Conservation (phyloP, 1,140 invertebrate genomes). For the Nephotettix cincticeps region DNA sequence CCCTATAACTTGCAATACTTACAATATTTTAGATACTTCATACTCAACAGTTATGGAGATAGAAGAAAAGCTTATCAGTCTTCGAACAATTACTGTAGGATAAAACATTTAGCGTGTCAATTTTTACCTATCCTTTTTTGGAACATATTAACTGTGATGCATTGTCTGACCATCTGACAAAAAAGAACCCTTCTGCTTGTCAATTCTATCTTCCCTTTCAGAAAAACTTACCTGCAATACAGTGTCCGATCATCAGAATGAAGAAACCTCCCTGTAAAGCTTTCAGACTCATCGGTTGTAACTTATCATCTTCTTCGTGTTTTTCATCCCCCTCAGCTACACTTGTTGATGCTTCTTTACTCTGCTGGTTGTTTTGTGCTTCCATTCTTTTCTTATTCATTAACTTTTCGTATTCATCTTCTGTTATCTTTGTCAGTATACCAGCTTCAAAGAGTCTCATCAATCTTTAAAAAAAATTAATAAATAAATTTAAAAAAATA, state of each 20-base stretch:
- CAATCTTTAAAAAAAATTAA: constrained; percentile 51
- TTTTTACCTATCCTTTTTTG: too few species aligned
- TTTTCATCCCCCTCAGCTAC: constrained; percentile 36
- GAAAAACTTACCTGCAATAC: constrained; percentile 34
- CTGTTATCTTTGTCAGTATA: constrained; percentile 67
- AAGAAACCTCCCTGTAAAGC: constrained; percentile 68
- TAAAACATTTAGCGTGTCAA: too few species aligned
- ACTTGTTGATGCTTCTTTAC: constrained; percentile 20
- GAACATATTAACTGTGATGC: too few species aligned
- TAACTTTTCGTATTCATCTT: constrained; percentile 65
- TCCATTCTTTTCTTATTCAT: constrained; percentile 48
- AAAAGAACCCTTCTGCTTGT: too few species aligned
- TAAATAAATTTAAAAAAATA: too few species aligned
- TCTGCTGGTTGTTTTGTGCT: constrained; percentile 47
- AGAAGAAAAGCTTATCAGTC: too few species aligned
- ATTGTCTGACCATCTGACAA: too few species aligned
- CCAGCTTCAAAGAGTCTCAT: constrained; percentile 70
- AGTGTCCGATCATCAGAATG: constrained; percentile 57
- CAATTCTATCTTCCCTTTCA: not conserved
- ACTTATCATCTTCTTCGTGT: constrained; percentile 31
- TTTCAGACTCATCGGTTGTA: constrained; percentile 55
- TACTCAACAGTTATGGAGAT: too few species aligned
- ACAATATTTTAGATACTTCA: too few species aligned
- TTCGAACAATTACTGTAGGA: too few species aligned
- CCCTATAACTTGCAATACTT: too few species aligned